Conservation (phyloP, 2,113 vertebrate genomes). For the Talpa occidentalis region DNA sequence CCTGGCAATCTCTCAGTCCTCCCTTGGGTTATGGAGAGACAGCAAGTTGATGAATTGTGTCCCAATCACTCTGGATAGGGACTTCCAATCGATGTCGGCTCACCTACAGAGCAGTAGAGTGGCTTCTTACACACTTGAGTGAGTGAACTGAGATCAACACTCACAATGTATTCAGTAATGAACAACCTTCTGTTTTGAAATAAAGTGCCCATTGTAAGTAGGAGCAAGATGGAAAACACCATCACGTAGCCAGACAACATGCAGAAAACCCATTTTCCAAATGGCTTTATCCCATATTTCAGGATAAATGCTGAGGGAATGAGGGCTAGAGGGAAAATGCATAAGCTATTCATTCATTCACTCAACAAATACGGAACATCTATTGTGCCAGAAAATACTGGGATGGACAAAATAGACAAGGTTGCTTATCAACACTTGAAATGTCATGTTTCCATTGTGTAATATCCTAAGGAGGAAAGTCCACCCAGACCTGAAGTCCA, state of each 20-base stretch:
- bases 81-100: neutral
- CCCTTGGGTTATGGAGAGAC: neutral
- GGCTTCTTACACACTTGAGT: neutral
- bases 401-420: neutral
- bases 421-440: neutral
- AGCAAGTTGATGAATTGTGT: accelerated
- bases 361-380: neutral
- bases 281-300: neutral
- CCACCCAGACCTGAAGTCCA: accelerated
- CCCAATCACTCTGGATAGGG: neutral
- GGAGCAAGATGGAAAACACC: neutral
- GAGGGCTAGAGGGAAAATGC: neutral
- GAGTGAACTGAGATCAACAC: neutral
- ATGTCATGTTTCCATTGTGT: neutral
- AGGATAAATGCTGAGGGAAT: neutral
- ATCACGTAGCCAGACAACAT: no score
- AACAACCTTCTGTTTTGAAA: neutral
- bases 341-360: neutral
- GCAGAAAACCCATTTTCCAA: neutral
- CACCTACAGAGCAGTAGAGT: neutral
- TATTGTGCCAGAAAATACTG: neutral
- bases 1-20: no score
- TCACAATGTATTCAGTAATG: neutral
- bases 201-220: neutral
- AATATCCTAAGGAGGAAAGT: neutral